phyloP scores from a whole-genome alignment of 2,113 vertebrate species.

The Urocynchramus pylzowi region DNA sequence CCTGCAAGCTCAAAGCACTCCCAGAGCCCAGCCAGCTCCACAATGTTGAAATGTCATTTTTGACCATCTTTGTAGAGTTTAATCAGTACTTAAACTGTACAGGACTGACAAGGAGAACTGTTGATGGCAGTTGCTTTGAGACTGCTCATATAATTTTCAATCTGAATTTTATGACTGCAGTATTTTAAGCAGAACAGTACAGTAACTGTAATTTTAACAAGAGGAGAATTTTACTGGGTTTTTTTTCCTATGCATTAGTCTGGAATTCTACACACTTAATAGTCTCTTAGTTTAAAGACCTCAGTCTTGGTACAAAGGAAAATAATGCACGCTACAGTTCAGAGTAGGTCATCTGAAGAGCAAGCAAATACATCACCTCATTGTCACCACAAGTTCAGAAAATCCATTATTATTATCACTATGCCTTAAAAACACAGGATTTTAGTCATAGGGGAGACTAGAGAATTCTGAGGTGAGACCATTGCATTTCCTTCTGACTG shows the following conservation, averaged over 20 bases:
- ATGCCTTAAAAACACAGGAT: not conserved
- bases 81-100: not conserved
- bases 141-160: not conserved
- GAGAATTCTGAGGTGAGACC: not conserved
- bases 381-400: slow-evolving; percentile 1
- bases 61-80: not conserved
- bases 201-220: slow-evolving; percentile 32
- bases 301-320: not conserved
- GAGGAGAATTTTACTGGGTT: not conserved
- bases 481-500: not conserved
- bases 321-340: not conserved
- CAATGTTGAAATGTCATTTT: slow-evolving; percentile 25
- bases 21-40: not conserved
- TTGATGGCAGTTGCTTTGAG: not conserved
- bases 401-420: not conserved
- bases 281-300: not conserved
- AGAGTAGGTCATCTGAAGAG: slow-evolving; percentile 5
- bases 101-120: not conserved
- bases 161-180: not conserved
- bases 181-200: slow-evolving; percentile 1
- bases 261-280: not conserved
- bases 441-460: not conserved
- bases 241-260: not conserved
- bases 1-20: slow-evolving; percentile 42
- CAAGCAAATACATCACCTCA: not conserved